Base-by-base conservation (phyloP, 2,113 vertebrate species). In the Rhea pennata region DNA sequence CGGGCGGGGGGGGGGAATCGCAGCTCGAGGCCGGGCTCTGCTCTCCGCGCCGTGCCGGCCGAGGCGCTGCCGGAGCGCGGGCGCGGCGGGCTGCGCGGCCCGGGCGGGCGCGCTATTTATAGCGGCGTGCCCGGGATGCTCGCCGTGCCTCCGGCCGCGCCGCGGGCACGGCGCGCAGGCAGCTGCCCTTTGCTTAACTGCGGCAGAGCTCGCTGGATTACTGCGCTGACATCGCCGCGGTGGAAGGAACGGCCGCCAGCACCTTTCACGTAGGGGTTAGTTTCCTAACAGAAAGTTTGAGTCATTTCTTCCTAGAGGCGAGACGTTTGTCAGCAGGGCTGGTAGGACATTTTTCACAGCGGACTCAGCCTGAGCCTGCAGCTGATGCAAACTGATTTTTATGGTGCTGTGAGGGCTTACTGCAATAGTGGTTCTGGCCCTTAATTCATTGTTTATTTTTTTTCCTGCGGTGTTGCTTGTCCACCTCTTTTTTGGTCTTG, bases 21-120 rank as follows among this genome's bases (percentile, higher is more conserved):
- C 15, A 9, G 27, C 54, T 29, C 9, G 15, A 16, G 27, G 54
- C 54, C 29, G 56, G 31, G 56, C 29, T 31, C 56, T 10, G 56
- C 15, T 15, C 8, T 5, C 56, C 62, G 8, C 54, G 66, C 48
- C 13, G 10, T 6, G 20, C 27, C 27, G 53, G 13, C 26, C 5
- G 29, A 0, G n/a, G n/a, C n/a, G n/a, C n/a, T n/a, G n/a, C n/a
- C n/a, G n/a, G n/a, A n/a, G n/a, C n/a, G n/a, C n/a, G 62, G 19
- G 13, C 9, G 64, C 24, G 62, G 36, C 36, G 36, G 36, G 36
- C 36, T 36, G 36, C 36, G 36, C 36, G 36, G 36, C 36, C 36
- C 36, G 36, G 36, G 36, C 36, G 36, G 36, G 36, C 50, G 1
- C 83, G 36, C 92, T 97, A 97, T 97, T 96, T 93, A 88, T 96